Base-by-base conservation (phyloP, 2,888 invertebrate genomes). In the Phaedon cochleariae region DNA sequence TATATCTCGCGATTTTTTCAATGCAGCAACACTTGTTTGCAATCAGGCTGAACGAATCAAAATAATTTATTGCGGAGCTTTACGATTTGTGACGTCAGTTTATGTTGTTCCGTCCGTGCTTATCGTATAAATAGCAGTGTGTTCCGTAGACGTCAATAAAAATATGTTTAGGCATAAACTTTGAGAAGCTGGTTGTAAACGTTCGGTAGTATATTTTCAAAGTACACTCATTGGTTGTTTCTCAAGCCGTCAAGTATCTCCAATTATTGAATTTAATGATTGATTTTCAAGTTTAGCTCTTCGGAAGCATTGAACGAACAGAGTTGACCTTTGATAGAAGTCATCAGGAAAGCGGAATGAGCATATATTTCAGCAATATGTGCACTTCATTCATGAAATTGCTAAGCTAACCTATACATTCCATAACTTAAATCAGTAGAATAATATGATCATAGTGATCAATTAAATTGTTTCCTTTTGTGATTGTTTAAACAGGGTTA, bases 21-120 rank as follows among this genome's bases (percentile, higher is more conserved):
- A 68, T 62, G 68, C 73, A 71, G 71, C 68, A 73, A 72, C 73
- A 70, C 70, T 74, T 67, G 76, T 73, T 75, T 72, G 76, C 80
- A 79, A 79, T 79, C 80, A 80, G 77, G 76, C 78, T 74, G 76
- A 76, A 77, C 80, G 76, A 80, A 80, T 80, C 77, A 76, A 77
- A 78, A 76, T 79, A 78, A 80, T 80, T 80, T 80, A 80, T 79
- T 77, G 74, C 77, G 67, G 74, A 74, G 70, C 74, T 80, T 80
- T 80, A 80, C 77, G 80, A 77, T 76, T 76, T 73, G 74, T 77
- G 77, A 80, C 80, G 80, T 80, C 79, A 80, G 66, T 79, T 80
- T 77, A 80, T 77, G 78, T 70, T 63, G 75, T 74, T 74, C 69
- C 69, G 75, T 76, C 74, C 79, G 79, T 79, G 79, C 78, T 72